These are phyloP conservation scores for Herminia tarsipennalis DNA, from an alignment of 2,888 invertebrate genomes.

Conservation along the genomic window DNA sequence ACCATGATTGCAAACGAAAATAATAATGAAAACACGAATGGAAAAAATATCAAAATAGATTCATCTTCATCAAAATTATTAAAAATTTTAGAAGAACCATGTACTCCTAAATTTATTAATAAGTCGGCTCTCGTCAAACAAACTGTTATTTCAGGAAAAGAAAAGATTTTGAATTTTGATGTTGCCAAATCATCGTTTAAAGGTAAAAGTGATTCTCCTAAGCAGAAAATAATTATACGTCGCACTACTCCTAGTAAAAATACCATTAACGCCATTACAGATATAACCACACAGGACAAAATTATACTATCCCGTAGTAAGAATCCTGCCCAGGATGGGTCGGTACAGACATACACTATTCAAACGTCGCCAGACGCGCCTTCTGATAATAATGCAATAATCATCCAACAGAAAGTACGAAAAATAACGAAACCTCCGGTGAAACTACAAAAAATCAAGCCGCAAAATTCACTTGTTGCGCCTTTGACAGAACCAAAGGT, in stretches of 20 bases:
- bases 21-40: conserved; percentile 51
- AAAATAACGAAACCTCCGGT: conserved; percentile 67
- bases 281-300: conserved; percentile 70
- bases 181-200: conserved; percentile 69
- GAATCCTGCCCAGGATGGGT: conserved; percentile 63
- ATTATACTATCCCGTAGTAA: conserved; percentile 72
- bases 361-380: conserved; percentile 67
- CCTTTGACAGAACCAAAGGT: conserved; percentile 57
- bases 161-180: conserved; percentile 80
- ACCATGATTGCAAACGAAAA: conserved; percentile 56
- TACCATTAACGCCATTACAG: conserved; percentile 65
- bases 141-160: conserved; percentile 66
- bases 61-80: conserved; percentile 83
- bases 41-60: conserved; percentile 61
- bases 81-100: conserved; percentile 84
- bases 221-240: conserved; percentile 80
- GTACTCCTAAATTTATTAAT: conserved; percentile 58
- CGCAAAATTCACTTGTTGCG: conserved; percentile 63
- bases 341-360: conserved; percentile 78
- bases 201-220: conserved; percentile 63
- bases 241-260: conserved; percentile 68
- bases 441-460: conserved; percentile 71
- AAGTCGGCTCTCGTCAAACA: conserved; percentile 64
- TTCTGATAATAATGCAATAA: conserved; percentile 67
- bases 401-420: conserved; percentile 74